Conservation (phyloP, 2,888 invertebrate species). For the Calameuta pallipes region DNA sequence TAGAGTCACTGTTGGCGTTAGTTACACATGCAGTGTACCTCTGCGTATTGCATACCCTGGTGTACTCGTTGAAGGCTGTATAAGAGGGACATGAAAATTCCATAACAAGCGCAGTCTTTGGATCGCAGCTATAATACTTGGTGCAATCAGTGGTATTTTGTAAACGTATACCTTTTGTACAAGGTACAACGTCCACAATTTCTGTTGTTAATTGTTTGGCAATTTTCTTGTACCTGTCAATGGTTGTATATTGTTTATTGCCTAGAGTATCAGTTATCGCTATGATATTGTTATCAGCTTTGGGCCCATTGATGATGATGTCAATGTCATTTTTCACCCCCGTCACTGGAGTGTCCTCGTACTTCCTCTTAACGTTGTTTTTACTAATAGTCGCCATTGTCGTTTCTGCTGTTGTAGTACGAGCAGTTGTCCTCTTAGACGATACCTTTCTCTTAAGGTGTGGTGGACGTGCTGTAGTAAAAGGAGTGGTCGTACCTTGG, state of each 20-base stretch:
- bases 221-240: slow-evolving; percentile 41
- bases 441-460: neutral
- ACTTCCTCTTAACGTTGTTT: neutral
- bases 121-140: slow-evolving; percentile 68
- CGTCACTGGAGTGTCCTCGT: neutral
- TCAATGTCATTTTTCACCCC: slow-evolving; percentile 15
- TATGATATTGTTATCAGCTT: slow-evolving; percentile 37
- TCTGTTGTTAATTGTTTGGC: slow-evolving; percentile 34
- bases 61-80: slow-evolving; percentile 67
- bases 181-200: slow-evolving; percentile 61
- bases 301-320: slow-evolving; percentile 21
- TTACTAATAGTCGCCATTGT: neutral
- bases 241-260: slow-evolving; percentile 46
- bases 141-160: slow-evolving; percentile 68
- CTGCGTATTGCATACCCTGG: slow-evolving; percentile 65
- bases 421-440: neutral
- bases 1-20: slow-evolving; percentile 46
- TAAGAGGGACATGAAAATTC: slow-evolving; percentile 67
- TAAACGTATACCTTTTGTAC: slow-evolving; percentile 65
- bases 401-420: neutral
- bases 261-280: slow-evolving; percentile 43
- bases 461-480: neutral
- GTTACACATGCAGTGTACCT: slow-evolving; percentile 62
- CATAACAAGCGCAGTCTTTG: slow-evolving; percentile 61
- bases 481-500: neutral